Conservation (phyloP, 2,113 vertebrate species). For the Rissa tridactyla region DNA sequence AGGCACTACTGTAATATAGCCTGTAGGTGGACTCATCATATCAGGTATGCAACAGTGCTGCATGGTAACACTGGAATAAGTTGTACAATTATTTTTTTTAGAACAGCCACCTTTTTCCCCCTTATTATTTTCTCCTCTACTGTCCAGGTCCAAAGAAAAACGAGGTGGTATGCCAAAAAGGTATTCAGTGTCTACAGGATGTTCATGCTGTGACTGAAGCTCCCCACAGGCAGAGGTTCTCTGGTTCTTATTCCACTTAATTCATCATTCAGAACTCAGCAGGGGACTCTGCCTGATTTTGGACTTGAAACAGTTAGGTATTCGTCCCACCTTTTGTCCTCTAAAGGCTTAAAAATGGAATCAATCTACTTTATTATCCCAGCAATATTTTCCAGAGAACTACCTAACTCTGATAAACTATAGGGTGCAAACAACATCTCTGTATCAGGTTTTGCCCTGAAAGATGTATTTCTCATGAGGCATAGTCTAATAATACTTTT, state of each 20-base stretch:
- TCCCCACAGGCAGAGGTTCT: constrained; percentile 63
- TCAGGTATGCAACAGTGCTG: neutral
- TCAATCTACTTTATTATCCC: constrained; percentile 46
- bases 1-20: constrained; percentile 21
- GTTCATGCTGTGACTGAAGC: constrained; percentile 66
- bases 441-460: constrained; percentile 25
- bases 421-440: constrained; percentile 50
- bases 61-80: neutral
- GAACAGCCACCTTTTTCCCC: neutral
- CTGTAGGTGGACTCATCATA: constrained; percentile 64
- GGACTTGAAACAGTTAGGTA: constrained; percentile 57
- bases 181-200: constrained; percentile 66
- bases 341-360: constrained; percentile 24
- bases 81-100: neutral
- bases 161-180: constrained; percentile 62
- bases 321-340: constrained; percentile 45
- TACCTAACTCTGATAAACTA: neutral
- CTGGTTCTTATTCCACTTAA: constrained; percentile 68
- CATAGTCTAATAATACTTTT: neutral
- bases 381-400: constrained; percentile 1
- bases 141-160: constrained; percentile 60
- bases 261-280: constrained; percentile 63
- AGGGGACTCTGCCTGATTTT: constrained; percentile 48
- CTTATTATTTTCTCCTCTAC: constrained; percentile 48
- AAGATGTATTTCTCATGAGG: neutral